Evolutionary conservation across 2,113 vertebrate species (phyloP).

Genomic region (Leiothrix lutea): DNA sequence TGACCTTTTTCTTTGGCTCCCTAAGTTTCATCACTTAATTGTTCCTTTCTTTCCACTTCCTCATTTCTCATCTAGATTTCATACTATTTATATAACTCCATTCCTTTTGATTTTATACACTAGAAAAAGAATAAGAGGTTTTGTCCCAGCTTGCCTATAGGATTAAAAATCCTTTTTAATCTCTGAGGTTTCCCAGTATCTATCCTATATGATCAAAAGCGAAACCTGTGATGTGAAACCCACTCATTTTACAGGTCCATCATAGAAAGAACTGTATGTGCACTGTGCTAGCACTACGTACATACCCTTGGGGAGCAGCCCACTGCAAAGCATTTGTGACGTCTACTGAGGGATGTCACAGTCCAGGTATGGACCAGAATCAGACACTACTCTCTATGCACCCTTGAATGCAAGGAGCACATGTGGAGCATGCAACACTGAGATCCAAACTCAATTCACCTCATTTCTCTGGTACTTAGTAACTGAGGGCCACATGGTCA

Average conservation of each 20-base stretch:
- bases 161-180: not conserved
- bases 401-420: not conserved
- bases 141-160: not conserved
- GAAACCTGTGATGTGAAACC: not conserved
- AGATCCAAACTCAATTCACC: not conserved
- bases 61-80: not conserved
- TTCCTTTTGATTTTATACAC: not conserved
- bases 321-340: not conserved
- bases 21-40: not conserved
- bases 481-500: not conserved
- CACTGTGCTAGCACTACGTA: not conserved
- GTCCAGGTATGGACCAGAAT: not conserved
- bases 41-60: not conserved
- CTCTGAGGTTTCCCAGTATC: not conserved
- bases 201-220: not conserved
- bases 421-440: not conserved
- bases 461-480: not conserved
- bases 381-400: not conserved
- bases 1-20: not conserved
- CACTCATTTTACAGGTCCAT: not conserved
- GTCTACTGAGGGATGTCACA: not conserved
- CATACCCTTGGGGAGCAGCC: not conserved
- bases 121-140: not conserved
- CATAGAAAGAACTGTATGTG: not conserved
- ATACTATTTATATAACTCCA: not conserved